Evolutionary conservation across 2,113 vertebrate genomes (phyloP), one percentile per base, ranked within the genome.

Genomic region (Cacatua alba): DNA sequence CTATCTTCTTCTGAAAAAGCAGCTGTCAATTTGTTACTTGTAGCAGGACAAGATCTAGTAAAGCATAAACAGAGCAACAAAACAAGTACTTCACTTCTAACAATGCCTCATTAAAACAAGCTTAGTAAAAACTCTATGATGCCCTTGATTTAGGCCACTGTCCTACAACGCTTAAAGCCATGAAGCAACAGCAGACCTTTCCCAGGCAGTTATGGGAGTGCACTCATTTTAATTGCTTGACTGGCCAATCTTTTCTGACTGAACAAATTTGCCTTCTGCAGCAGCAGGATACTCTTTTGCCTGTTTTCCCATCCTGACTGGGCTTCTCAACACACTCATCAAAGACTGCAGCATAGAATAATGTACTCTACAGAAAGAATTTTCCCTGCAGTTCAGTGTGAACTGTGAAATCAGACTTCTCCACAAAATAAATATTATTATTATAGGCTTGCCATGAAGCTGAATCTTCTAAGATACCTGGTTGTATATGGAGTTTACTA

Each of bases 101-200:
- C 19, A 55, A 55, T 9, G 15, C 43, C 53, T 69, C 6, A 2
- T 77, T 76, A 69, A 85, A 88, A 88, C 17, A 88, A 70, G 37
- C 37, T 80, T 74, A 90, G 43, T 46, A 94, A 90, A 86, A 92
- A 51, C 17, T 93, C 90, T 81, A 88, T 59, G 28, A 70, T 57
- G 44, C 19, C n/a, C 31, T 82, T 83, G 44, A 90, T 82, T 82
- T 52, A 94, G 70, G 68, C 37, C 57, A 85, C 52, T 89, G 75
- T 65, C 44, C 52, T 90, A 33, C 44, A 69, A 25, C 11, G 37
- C 29, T 41, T 49, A 39, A 75, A 74, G 44, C 26, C 44, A 44
- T 12, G 44, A 82, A 88, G 26, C 62, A 75, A 46, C 12, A 35
- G 46, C 59, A 76, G 67, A 65, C 41, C 23, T 69, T 68, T 51